These are phyloP conservation scores for Peucedramus taeniatus DNA, from an alignment of 2,113 vertebrate species.

Conservation along the genomic window DNA sequence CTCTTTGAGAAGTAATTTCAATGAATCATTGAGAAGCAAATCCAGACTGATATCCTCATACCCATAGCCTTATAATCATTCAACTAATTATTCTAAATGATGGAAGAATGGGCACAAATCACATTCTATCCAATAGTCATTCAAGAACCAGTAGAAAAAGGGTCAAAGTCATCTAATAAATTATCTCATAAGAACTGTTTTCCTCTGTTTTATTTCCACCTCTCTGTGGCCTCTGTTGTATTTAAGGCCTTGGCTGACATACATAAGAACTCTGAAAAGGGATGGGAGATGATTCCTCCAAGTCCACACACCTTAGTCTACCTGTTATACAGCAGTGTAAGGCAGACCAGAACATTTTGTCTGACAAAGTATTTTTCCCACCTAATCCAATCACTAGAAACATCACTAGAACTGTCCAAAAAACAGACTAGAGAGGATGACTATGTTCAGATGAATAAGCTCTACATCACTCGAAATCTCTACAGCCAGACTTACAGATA, in stretches of 20 bases:
- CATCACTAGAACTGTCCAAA: background rate
- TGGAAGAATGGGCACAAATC: background rate
- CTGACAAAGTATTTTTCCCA: background rate
- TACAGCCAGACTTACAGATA: background rate
- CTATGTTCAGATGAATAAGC: background rate
- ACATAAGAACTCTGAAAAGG: background rate
- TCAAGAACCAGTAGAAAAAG: background rate
- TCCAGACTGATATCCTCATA: background rate
- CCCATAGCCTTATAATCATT: background rate
- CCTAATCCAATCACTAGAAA: background rate
- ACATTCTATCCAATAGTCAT: background rate
- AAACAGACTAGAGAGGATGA: background rate
- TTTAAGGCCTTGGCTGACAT: background rate
- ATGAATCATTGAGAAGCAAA: background rate
- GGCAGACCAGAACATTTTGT: background rate
- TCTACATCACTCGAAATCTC: background rate
- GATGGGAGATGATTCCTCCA: background rate
- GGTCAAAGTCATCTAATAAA: background rate
- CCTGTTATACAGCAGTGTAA: background rate
- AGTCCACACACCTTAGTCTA: background rate
- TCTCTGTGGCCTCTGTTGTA: background rate
- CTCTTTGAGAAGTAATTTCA: background rate
- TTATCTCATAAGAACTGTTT: background rate
- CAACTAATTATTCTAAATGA: background rate
- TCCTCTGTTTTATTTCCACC: background rate